A percentile compares a stretch with the other conserved stretches of the same genome.
Conservation (phyloP, 2,797 vertebrate genomes). For the Xiphophorus birchmanni region DNA sequence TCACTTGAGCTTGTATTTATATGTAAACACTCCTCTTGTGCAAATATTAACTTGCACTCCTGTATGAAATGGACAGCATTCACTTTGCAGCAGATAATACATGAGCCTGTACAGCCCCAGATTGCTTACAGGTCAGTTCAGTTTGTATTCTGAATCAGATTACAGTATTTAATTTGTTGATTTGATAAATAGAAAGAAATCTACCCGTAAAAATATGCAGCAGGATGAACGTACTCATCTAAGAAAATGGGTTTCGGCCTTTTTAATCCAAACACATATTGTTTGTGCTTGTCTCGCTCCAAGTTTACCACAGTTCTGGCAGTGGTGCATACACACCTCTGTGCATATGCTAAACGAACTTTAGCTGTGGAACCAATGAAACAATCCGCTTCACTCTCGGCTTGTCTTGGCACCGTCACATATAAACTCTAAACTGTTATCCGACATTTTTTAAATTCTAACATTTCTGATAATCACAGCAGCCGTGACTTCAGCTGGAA, state of each 20-base stretch:
- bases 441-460: constrained; percentile 17
- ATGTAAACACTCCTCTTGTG: not conserved
- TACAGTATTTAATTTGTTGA: not conserved
- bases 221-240: not conserved
- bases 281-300: not conserved
- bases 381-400: constrained; percentile 14
- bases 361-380: not conserved
- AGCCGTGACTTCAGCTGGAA: constrained; percentile 32
- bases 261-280: not conserved
- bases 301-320: constrained; percentile 2
- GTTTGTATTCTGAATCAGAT: not conserved
- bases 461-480: constrained; percentile 34
- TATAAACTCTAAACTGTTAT: constrained; percentile 20
- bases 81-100: not conserved
- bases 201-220: not conserved
- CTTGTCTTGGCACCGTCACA: constrained; percentile 19
- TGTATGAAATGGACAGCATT: not conserved
- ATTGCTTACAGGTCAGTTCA: not conserved
- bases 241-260: not conserved
- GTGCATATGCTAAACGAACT: not conserved
- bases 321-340: not conserved
- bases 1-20: not conserved
- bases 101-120: not conserved
- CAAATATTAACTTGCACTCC: not conserved
- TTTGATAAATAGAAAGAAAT: not conserved